Conservation (phyloP, 2,888 invertebrate species). For the Noctua fimbriata region DNA sequence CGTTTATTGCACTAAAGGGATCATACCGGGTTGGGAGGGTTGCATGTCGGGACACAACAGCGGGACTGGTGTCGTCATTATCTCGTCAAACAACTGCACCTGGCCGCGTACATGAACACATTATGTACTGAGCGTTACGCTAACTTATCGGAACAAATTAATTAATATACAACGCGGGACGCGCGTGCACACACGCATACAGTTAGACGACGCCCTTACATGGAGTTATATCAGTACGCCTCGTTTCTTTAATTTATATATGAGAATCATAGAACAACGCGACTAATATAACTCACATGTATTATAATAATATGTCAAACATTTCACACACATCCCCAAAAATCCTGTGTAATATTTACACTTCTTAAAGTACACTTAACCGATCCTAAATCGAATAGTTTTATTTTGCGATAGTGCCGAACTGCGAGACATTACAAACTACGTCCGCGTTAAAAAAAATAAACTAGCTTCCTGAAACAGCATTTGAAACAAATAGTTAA, state of each 20-base stretch:
- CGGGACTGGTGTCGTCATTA: slow-evolving; percentile 36
- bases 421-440: slow-evolving; percentile 81
- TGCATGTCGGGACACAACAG: slow-evolving; percentile 34
- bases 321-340: slow-evolving; percentile 64
- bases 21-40: slow-evolving; percentile 40
- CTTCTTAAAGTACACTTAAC: slow-evolving; percentile 85
- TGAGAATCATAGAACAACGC: slow-evolving; percentile 46
- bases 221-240: slow-evolving; percentile 39
- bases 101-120: slow-evolving; percentile 69
- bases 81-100: slow-evolving; percentile 48
- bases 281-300: slow-evolving; percentile 47
- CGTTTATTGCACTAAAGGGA: slow-evolving; percentile 61
- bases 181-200: slow-evolving; percentile 45
- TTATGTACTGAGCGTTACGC: slow-evolving; percentile 68
- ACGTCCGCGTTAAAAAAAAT: slow-evolving; percentile 74
- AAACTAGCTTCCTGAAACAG: slow-evolving; percentile 70
- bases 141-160: slow-evolving; percentile 69
- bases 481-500: slow-evolving; percentile 65
- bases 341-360: slow-evolving; percentile 87
- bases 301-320: slow-evolving; percentile 40
- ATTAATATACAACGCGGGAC: slow-evolving; percentile 66
- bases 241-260: slow-evolving; percentile 45
- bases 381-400: slow-evolving; percentile 81
- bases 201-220: slow-evolving; percentile 37
- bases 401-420: slow-evolving; percentile 81